phyloP scores from a whole-genome alignment of 1,140 invertebrate genomes.

The Mizuhopecten yessoensis region DNA sequence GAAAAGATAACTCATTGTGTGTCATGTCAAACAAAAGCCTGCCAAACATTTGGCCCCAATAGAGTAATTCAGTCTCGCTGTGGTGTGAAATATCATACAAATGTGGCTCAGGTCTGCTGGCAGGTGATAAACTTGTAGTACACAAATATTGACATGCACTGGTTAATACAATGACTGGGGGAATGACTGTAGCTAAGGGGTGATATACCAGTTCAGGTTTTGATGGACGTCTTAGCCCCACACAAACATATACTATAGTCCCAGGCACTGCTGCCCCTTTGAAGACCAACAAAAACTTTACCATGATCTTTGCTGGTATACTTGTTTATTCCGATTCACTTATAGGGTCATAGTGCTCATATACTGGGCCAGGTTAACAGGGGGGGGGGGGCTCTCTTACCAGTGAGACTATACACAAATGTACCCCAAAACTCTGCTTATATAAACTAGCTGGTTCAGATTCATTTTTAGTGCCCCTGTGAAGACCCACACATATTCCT shows the following conservation, averaged over 20 bases:
- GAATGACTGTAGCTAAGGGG: neutral
- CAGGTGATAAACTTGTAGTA: conserved; percentile 18
- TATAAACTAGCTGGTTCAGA: no score
- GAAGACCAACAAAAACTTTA: neutral
- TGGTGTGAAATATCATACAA: conserved; percentile 27
- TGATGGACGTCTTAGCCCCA: no score
- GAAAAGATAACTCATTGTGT: neutral
- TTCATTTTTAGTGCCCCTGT: no score
- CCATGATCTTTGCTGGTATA: no score
- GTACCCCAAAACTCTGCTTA: no score
- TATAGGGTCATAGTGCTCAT: no score
- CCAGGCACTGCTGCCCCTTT: neutral
- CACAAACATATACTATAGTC: no score
- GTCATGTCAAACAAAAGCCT: neutral
- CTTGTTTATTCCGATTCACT: no score
- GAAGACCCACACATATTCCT: neutral
- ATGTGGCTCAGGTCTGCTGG: neutral
- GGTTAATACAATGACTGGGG: neutral
- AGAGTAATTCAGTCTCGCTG: neutral
- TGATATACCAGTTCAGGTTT: neutral
- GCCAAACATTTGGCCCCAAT: conserved; percentile 21
- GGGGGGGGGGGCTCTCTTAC: no score
- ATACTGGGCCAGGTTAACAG: no score
- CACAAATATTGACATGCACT: conserved; percentile 27
- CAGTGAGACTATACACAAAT: no score